phyloP scores from a whole-genome alignment of 2,888 invertebrate genomes.

The Dendrolimus pini region DNA sequence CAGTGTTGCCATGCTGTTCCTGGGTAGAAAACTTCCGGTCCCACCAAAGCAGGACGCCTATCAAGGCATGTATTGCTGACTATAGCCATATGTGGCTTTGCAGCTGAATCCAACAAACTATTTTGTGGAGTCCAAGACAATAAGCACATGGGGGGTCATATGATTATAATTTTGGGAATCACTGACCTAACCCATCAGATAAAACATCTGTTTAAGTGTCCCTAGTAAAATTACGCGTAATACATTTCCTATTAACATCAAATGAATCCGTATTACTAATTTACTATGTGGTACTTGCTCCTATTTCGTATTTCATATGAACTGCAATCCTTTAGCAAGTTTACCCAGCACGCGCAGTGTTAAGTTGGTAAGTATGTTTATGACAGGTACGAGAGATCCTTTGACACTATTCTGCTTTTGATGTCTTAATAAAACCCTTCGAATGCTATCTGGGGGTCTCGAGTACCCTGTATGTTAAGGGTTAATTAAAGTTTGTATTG shows the following conservation, averaged over 20 bases:
- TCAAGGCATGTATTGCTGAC: no score
- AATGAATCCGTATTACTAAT: neutral
- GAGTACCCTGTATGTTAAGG: constrained; percentile 20
- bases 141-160: no score
- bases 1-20: no score
- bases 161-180: neutral
- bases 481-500: constrained; percentile 25
- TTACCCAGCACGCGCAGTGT: neutral
- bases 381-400: constrained; percentile 47
- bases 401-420: constrained; percentile 50
- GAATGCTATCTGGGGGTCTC: constrained; percentile 26
- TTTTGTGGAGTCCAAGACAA: no score
- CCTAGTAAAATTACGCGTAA: neutral
- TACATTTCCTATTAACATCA: neutral
- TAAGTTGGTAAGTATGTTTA: constrained; percentile 25
- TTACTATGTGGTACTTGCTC: neutral
- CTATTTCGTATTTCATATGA: neutral
- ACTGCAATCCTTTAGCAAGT: neutral
- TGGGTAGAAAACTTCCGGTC: no score
- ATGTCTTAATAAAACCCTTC: constrained; percentile 51
- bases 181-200: neutral
- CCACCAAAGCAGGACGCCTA: no score
- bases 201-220: neutral
- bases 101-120: no score
- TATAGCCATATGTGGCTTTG: no score